Conservation (phyloP, 1,140 invertebrate genomes). For the Psix sp. region DNA sequence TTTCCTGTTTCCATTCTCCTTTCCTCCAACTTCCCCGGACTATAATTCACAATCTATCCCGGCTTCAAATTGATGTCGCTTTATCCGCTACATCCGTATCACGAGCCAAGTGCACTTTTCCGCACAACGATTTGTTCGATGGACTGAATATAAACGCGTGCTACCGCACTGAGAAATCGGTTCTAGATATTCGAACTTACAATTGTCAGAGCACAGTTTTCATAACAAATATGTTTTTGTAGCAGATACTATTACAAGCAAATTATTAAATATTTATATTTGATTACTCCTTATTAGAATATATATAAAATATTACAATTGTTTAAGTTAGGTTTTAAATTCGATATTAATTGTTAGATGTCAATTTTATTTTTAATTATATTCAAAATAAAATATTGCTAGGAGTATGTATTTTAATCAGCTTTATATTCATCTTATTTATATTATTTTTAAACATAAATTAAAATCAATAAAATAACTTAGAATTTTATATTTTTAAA, state of each 20-base stretch:
- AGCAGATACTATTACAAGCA: too few species aligned
- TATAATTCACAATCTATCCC: constrained; percentile 46
- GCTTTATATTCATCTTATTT: too few species aligned
- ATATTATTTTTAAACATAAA: too few species aligned
- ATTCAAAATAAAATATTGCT: too few species aligned
- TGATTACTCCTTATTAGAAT: too few species aligned
- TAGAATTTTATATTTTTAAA: too few species aligned
- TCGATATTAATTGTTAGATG: neutral
- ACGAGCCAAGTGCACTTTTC: constrained; percentile 44
- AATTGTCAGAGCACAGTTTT: constrained; percentile 8
- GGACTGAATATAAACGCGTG: constrained; percentile 59
- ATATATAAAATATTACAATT: too few species aligned
- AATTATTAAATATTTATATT: too few species aligned
- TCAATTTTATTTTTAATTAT: neutral
- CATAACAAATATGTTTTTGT: too few species aligned
- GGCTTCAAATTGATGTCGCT: constrained; percentile 54
- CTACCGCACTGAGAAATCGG: constrained; percentile 20
- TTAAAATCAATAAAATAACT: too few species aligned
- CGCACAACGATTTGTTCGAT: constrained; percentile 46
- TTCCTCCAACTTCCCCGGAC: constrained; percentile 48
- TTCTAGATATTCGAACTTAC: constrained; percentile 21
- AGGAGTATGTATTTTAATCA: too few species aligned
- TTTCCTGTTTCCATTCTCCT: constrained; percentile 62
- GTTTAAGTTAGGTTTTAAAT: too few species aligned
- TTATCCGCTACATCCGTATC: constrained; percentile 51